A percentile compares a stretch with the other conserved stretches of the same genome.
These are phyloP conservation scores for Trachurus trachurus DNA, from an alignment of 2,797 vertebrate genomes.

Conservation along the genomic window DNA sequence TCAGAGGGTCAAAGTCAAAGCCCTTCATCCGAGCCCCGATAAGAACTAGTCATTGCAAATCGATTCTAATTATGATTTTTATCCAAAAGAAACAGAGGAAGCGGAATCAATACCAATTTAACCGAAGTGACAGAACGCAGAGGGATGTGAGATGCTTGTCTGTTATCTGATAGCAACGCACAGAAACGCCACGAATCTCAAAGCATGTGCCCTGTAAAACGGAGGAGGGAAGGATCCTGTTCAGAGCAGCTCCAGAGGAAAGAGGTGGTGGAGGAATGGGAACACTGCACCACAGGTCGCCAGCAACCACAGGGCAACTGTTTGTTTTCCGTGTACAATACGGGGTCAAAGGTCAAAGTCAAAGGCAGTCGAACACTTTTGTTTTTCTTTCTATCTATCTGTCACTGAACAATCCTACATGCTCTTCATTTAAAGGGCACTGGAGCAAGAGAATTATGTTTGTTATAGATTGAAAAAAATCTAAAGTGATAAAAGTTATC, in stretches of 20 bases:
- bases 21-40: constrained; percentile 26
- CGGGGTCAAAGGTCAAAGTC: constrained; percentile 60
- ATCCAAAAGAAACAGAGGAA: constrained; percentile 1
- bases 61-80: constrained; percentile 48
- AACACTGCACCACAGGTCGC: constrained; percentile 11
- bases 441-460: not conserved
- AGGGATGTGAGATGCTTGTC: not conserved
- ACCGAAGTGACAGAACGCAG: constrained; percentile 16
- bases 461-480: not conserved
- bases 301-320: constrained; percentile 13
- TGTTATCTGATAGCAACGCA: constrained; percentile 36
- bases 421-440: accelerated
- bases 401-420: not conserved
- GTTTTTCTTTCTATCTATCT: not conserved
- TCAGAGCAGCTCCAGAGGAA: constrained; percentile 12
- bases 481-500: too few relatives aligned
- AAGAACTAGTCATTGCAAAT: constrained; percentile 25
- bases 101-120: constrained; percentile 48
- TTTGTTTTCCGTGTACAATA: constrained; percentile 28
- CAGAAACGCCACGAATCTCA: not conserved
- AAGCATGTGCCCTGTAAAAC: not conserved
- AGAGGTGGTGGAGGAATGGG: constrained; percentile 7
- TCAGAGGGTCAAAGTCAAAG: constrained; percentile 50
- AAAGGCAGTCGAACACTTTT: constrained; percentile 10
- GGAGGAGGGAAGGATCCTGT: not conserved